Percentiles rank a stretch among this genome's conserved stretches.
phyloP scores from a whole-genome alignment of 1,140 invertebrate species.

The Luehdorfia chinensis region DNA sequence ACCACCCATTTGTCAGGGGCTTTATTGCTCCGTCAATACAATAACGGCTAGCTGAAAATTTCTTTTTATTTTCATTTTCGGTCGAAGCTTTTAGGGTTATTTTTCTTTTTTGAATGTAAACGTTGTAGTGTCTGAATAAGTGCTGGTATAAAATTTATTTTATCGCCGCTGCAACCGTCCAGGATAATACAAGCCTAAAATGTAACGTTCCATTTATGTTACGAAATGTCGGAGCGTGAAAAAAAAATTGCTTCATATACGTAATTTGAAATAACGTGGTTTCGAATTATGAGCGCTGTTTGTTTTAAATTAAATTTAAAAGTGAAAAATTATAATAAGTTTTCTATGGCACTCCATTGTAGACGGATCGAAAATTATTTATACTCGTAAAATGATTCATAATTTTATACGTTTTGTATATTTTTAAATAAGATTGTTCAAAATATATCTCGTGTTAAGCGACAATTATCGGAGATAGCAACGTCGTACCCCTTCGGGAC shows the following conservation, averaged over 20 bases:
- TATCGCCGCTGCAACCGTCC: not conserved
- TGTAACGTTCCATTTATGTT: not conserved
- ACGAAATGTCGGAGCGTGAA: too few relatives aligned
- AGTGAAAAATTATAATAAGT: too few relatives aligned
- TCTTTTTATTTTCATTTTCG: constrained; percentile 9
- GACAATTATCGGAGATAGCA: constrained; percentile 7
- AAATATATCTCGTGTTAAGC: too few relatives aligned
- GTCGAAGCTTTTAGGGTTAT: constrained; percentile 9
- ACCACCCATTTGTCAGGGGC: not conserved
- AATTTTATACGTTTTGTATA: too few relatives aligned
- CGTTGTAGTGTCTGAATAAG: constrained; percentile 9
- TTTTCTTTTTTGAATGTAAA: constrained; percentile 13
- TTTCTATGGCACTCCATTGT: too few relatives aligned
- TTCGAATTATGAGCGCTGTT: too few relatives aligned
- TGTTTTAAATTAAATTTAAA: too few relatives aligned
- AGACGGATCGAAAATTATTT: too few relatives aligned
- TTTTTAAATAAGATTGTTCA: too few relatives aligned
- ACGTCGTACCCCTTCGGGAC: constrained; percentile 2
- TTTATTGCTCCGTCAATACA: constrained; percentile 11
- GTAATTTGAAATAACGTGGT: too few relatives aligned
- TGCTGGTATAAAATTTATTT: constrained; percentile 7
- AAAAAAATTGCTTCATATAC: too few relatives aligned
- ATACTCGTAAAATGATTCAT: too few relatives aligned
- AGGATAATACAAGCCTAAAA: not conserved
- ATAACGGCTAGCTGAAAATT: constrained; percentile 8